Evolutionary conservation across 1,140 invertebrate species (phyloP).

Genomic region (Drosophila sproati): DNA sequence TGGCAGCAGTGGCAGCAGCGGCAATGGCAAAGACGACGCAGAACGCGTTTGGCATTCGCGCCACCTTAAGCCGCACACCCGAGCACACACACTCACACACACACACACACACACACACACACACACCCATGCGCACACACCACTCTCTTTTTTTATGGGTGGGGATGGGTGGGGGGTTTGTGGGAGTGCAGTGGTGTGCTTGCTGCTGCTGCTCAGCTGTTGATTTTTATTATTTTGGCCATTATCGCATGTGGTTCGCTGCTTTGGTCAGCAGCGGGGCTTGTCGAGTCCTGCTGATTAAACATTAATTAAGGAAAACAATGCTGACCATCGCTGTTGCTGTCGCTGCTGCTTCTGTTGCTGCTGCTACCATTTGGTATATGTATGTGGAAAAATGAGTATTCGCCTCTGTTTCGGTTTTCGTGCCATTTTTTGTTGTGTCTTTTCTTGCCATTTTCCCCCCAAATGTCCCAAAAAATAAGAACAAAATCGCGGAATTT

Average conservation of each 20-base stretch:
- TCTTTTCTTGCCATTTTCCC: constrained; percentile 50
- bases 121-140: constrained; percentile 1
- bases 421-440: constrained; percentile 39
- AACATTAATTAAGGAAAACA: constrained; percentile 84
- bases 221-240: constrained; percentile 83
- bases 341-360: constrained; percentile 45
- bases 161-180: not conserved
- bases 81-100: constrained; percentile 31
- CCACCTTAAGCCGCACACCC: constrained; percentile 81
- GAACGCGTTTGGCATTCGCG: constrained; percentile 55
- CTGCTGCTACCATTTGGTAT: constrained; percentile 20
- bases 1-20: not conserved
- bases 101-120: constrained; percentile 27
- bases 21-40: constrained; percentile 62
- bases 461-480: constrained; percentile 58
- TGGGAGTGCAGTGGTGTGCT: no score
- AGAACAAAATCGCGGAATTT: constrained; percentile 83
- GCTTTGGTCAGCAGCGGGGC: constrained; percentile 74
- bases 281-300: constrained; percentile 83
- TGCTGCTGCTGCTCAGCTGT: constrained; percentile 64
- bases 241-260: constrained; percentile 82
- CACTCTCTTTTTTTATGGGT: not conserved
- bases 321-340: constrained; percentile 62
- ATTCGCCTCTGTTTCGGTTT: constrained; percentile 41
- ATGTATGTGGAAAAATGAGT: constrained; percentile 25